These are phyloP conservation scores for Orchesella flavescens DNA, from an alignment of 2,888 invertebrate genomes.

Conservation along the genomic window DNA sequence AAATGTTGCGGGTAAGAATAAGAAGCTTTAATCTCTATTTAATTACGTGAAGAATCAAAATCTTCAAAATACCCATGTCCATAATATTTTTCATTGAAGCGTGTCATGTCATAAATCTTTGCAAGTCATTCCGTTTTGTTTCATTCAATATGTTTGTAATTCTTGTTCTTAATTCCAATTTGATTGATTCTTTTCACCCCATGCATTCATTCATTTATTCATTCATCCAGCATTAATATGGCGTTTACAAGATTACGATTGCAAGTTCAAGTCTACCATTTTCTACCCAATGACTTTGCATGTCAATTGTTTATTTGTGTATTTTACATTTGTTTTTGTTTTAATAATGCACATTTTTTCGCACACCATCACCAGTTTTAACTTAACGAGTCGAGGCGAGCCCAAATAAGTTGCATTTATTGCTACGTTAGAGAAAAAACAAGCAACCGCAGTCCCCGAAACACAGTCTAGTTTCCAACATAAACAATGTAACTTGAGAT, in stretches of 20 bases:
- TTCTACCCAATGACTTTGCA: background rate
- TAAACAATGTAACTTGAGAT: constrained; percentile 63
- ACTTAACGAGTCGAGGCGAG: background rate
- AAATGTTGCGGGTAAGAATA: constrained; percentile 55
- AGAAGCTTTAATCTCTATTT: background rate
- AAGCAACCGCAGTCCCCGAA: constrained; percentile 36
- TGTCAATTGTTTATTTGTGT: background rate
- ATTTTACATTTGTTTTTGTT: background rate
- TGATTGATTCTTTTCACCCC: constrained; percentile 1
- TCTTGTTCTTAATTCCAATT: background rate
- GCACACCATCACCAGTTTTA: too few relatives aligned
- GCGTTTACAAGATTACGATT: background rate
- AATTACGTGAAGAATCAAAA: too few relatives aligned
- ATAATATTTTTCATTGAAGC: background rate
- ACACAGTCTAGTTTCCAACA: constrained; percentile 43
- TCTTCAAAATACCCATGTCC: too few relatives aligned
- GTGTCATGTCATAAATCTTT: background rate
- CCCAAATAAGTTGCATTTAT: constrained; percentile 8
- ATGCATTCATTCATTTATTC: too few relatives aligned
- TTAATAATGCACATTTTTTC: constrained; percentile 42
- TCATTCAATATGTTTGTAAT: background rate
- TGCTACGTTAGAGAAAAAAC: constrained; percentile 30
- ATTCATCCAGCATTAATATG: too few relatives aligned
- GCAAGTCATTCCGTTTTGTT: constrained; percentile 10
- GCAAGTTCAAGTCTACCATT: constrained; percentile 9